Base-by-base conservation (phyloP, 2,113 vertebrate species). In the Varanus komodoensis region DNA sequence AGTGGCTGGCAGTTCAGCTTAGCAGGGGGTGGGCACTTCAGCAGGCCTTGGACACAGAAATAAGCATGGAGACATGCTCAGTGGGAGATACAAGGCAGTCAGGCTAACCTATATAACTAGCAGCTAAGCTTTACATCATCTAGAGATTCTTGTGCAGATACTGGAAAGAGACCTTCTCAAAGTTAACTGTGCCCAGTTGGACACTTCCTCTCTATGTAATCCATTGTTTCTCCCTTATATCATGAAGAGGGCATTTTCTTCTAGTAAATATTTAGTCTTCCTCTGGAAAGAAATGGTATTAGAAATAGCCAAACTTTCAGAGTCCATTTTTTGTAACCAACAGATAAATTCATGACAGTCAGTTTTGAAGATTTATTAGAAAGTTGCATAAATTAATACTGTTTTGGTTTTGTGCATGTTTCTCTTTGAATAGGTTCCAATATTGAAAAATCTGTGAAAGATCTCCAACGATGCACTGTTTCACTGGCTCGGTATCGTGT, bases 381-480 rank as follows among this genome's bases (percentile, higher is more conserved):
- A 57, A 44, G 19, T 38, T 85, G 21, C 14, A 54, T 38, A 68
- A 23, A 69, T 1, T 67, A 64, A 44, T 27, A 32, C 12, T 8
- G 1, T 54, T 81, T 78, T 52, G 32, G 2, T 48, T 69, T 81
- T 84, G 17, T 75, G 0, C 17, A 52, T 38, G 75, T 77, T 67
- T 94, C 27, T 89, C 52, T 91, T 82, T 93, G n/a, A 11, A 25
- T 95, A 99, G 99, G 98, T 91, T 95, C 98, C 32, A 99, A 97
- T 91, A 98, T 99, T 3, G 99, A 99, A 91, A 99, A 99, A 89
- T 99, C 99, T 0, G 97, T 99, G 94, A 99, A 99, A 96, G 99
- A 99, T 96, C 97, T 99, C 81, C 99, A 99, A 95, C 97, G 99
- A 75, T 99, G 99, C 93, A 98, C 98, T 0, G 98, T 98, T 1